Evolutionary conservation across 2,797 vertebrate genomes (phyloP).

Genomic region (Anabacerthia variegaticeps): DNA sequence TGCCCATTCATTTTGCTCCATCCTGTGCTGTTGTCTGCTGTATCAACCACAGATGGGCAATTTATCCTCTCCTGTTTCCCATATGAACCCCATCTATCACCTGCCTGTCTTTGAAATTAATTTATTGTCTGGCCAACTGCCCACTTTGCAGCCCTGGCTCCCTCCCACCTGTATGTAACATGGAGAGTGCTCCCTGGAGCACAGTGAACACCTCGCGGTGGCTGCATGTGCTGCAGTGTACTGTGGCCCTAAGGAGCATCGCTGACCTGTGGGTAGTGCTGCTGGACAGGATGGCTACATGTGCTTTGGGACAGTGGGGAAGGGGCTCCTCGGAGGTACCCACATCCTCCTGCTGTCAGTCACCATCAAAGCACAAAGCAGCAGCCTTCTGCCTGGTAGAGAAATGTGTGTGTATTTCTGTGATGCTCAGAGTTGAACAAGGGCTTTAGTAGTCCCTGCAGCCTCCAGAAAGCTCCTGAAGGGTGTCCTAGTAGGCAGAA

Average conservation of each 20-base stretch:
- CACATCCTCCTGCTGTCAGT: not conserved
- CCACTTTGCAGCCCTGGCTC: not conserved
- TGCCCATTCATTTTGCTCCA: not conserved
- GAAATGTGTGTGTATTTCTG: not conserved
- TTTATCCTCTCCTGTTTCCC: conserved; percentile 6
- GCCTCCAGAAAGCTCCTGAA: not conserved
- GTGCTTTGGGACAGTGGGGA: not conserved
- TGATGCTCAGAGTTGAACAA: not conserved
- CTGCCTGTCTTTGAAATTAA: conserved; percentile 11
- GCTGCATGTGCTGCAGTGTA: not conserved
- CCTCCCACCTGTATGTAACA: not conserved
- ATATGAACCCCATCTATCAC: not conserved
- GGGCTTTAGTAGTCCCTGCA: not conserved
- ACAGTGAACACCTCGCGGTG: not conserved
- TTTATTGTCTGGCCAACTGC: conserved; percentile 1
- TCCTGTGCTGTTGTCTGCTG: not conserved
- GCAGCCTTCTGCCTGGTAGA: not conserved
- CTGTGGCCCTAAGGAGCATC: not conserved
- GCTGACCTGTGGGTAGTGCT: not conserved
- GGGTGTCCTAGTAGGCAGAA: not conserved
- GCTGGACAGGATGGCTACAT: accelerated
- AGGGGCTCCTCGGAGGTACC: not conserved
- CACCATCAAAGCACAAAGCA: not conserved
- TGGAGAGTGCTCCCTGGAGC: not conserved
- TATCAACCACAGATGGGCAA: not conserved